Percentiles rank a stretch among this genome's conserved stretches.
Conservation (phyloP, 2,888 invertebrate genomes). For the Cephus rjabovi region DNA sequence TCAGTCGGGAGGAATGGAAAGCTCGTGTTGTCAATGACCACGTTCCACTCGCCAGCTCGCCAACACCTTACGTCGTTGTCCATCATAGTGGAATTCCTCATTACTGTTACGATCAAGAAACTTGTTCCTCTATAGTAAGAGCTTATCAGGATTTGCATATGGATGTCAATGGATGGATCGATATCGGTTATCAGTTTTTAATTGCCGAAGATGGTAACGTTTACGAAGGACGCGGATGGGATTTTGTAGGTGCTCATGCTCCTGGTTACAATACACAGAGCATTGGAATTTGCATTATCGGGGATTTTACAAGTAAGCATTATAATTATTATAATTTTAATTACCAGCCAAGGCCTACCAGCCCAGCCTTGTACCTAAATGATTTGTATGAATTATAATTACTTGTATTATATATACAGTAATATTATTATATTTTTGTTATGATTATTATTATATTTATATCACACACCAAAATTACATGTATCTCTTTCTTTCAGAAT, state of each 20-base stretch:
- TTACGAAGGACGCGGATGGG: slow-evolving; percentile 67
- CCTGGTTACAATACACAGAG: slow-evolving; percentile 64
- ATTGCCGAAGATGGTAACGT: slow-evolving; percentile 69
- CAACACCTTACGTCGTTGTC: slow-evolving; percentile 60
- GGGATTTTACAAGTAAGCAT: slow-evolving; percentile 58
- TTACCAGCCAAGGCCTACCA: too few relatives aligned
- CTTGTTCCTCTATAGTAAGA: slow-evolving; percentile 55
- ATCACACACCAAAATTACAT: too few relatives aligned
- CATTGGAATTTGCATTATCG: slow-evolving; percentile 64
- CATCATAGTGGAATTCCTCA: slow-evolving; percentile 60
- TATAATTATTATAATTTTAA: too few relatives aligned
- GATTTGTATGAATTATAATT: too few relatives aligned
- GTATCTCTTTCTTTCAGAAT: slow-evolving; percentile 40
- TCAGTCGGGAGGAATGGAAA: slow-evolving; percentile 57
- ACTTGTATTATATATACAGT: too few relatives aligned
- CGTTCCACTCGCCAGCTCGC: slow-evolving; percentile 35
- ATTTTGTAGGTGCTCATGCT: slow-evolving; percentile 62
- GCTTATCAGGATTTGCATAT: slow-evolving; percentile 62
- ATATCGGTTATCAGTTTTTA: slow-evolving; percentile 67
- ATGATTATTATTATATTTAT: too few relatives aligned
- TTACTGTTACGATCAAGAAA: slow-evolving; percentile 49
- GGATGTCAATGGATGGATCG: slow-evolving; percentile 60
- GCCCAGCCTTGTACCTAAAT: too few relatives aligned
- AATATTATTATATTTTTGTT: too few relatives aligned
- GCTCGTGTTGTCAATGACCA: slow-evolving; percentile 49